Base-by-base conservation (phyloP, 1,140 invertebrate species). In the Hylaeus volcanicus region DNA sequence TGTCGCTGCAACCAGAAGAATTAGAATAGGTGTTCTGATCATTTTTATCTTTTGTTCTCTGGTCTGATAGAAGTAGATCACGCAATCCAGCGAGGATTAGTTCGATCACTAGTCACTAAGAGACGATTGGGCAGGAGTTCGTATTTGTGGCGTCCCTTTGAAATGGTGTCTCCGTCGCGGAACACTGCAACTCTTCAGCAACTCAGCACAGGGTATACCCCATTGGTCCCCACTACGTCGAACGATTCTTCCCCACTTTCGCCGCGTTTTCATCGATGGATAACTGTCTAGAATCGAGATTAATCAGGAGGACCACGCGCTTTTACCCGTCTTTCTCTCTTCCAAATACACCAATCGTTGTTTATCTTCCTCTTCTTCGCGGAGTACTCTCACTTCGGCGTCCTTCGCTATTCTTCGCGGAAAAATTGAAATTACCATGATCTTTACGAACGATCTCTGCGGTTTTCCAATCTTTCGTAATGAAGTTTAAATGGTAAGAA, bases 191-290 rank as follows among this genome's bases (percentile, higher is more conserved):
- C 82, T 69, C 79, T 60, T 84, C 84, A 74, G 75, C 83, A 82
- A 83, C 84, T 88, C 81, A 75, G 80, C 86, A 88, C 86, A 53
- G 74, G 84, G 90, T 92, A 93, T 92, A 93, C 91, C 88, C 88
- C 79, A 64, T 63, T 83, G 43, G 88, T 88, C 91, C 92, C 92
- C 92, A 90, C 90, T 91, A 81, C 73, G 72, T 77, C 65, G 76
- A 55, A 63, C 43, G 6, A 15, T 56, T 88, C 87, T 92, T 92
- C 91, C 93, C 91, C 92, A 92, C 92, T 92, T 91, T 92, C 90
- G 88, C 87, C 82, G 69, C 79, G 69, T 82, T 89, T 89, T 88
- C 87, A 89, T 89, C 88, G 86, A 84, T 79, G 75, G 70, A 83
- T 81, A 80, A 76, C 81, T 79, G 82, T 70, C 79, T 84, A 86